A percentile compares a stretch with the other conserved stretches of the same genome.
These are phyloP conservation scores for Muntiacus muntjak DNA, from an alignment of 2,113 vertebrate genomes.

Conservation along the genomic window DNA sequence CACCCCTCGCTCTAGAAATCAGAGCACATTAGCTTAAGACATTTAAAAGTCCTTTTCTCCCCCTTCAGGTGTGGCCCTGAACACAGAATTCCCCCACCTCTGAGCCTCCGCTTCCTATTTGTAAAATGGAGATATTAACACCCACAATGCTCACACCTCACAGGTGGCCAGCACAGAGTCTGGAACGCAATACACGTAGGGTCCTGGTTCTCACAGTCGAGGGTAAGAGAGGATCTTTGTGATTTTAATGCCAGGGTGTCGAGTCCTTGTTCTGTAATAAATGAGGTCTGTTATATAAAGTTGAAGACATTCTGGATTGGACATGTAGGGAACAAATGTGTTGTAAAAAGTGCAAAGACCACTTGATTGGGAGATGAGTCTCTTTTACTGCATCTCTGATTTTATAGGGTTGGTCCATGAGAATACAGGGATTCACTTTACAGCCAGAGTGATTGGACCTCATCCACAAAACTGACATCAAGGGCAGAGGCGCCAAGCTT, in stretches of 20 bases:
- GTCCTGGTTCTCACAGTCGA: background rate
- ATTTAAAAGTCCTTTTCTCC: accelerated
- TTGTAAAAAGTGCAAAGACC: background rate
- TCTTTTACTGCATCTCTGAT: background rate
- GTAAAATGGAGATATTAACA: background rate
- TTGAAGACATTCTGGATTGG: background rate
- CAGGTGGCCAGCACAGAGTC: background rate
- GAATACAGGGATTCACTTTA: background rate
- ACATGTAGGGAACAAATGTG: background rate
- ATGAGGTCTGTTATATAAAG: background rate
- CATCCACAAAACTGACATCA: background rate
- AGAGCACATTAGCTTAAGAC: background rate
- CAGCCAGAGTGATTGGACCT: background rate
- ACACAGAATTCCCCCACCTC: background rate
- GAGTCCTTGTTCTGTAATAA: no score
- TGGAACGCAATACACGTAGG: accelerated
- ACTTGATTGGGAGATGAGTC: background rate
- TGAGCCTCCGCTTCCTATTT: background rate
- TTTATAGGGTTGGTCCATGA: background rate
- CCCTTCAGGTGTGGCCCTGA: background rate
- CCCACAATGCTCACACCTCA: background rate
- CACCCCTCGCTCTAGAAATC: accelerated
- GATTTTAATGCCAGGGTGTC: background rate
- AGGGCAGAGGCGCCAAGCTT: background rate
- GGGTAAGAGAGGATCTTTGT: background rate